Evolutionary conservation across 2,113 vertebrate species (phyloP), one percentile per base, ranked within the genome.

Genomic region (Ifrita kowaldi): DNA sequence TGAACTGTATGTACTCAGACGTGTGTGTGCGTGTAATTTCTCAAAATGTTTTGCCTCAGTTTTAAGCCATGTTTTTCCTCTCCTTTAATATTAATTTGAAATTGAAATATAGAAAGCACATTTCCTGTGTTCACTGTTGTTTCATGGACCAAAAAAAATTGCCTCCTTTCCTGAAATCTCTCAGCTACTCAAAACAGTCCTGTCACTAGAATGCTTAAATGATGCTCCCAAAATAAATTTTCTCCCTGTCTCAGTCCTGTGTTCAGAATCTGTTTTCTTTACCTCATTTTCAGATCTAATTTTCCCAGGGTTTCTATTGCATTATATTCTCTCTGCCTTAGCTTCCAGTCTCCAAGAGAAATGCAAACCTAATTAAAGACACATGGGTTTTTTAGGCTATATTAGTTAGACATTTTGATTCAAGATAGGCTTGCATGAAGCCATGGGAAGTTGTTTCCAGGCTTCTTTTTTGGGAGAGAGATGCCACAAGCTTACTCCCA

Each of bases 341-440:
- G 33, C 75, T 94, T 47, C 39, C 84, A 74, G 78, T 21, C 84
- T 94, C 63, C 68, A 84, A 59, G 63, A 95, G 75, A 95, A 95
- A 87, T 41, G 39, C 55, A 95, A 95, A 94, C 59, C 59, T 90
- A 96, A 94, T 96, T 93, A 90, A 95, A 93, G 70, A 85, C 71
- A 90, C 35, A 62, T 77, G 79, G 55, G 70, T 59, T 88, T 91
- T 85, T 78, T 71, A 91, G 44, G 30, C 55, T 83, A 6, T 71
- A 21, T 75, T 71, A 47, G 11, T 75, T 70, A 84, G 53, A 70
- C 0, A 2, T 62, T 62, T 65, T 44, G 55, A 87, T 87, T 59
- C 39, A 82, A 87, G 84, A 62, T 11, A 59, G 16, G 21, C 21
- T 77, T 88, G 23, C 46, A 28, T 27, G 6, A 81, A 87, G 46